Conservation (phyloP, 2,113 vertebrate genomes). For the Pseudopipra pipra region DNA sequence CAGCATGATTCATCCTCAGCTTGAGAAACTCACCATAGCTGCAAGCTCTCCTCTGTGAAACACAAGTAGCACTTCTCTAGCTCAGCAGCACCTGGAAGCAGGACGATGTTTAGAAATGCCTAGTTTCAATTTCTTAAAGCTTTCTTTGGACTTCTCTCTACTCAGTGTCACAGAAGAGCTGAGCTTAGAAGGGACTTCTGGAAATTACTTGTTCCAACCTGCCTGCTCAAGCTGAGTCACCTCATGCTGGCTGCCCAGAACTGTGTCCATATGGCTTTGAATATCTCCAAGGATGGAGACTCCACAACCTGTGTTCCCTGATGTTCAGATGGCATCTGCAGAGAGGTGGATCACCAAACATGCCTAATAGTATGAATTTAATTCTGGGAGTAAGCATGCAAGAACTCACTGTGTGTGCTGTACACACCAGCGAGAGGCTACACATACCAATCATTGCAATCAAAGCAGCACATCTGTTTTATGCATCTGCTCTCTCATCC, state of each 20-base stretch:
- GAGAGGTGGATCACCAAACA: background rate
- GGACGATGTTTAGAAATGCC: background rate
- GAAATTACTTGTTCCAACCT: background rate
- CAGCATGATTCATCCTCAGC: background rate
- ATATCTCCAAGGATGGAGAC: background rate
- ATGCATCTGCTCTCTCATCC: background rate
- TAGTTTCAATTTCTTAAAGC: background rate
- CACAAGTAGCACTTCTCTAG: background rate
- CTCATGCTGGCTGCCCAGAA: background rate
- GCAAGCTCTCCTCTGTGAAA: background rate
- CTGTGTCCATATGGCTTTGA: background rate
- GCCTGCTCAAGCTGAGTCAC: background rate
- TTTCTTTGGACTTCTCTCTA: background rate
- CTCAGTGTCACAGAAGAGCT: background rate
- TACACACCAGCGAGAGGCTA: background rate
- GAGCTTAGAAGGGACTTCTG: background rate
- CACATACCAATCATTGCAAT: background rate
- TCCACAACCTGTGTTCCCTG: background rate
- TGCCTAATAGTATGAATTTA: rapidly evolving
- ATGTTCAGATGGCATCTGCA: background rate
- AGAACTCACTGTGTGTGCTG: background rate
- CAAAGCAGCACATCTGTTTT: background rate
- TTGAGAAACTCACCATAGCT: background rate
- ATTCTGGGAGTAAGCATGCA: background rate
- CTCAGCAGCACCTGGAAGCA: background rate